Conservation (phyloP, 92 coral and sea anemone species). For the Pocillopora grandis region DNA sequence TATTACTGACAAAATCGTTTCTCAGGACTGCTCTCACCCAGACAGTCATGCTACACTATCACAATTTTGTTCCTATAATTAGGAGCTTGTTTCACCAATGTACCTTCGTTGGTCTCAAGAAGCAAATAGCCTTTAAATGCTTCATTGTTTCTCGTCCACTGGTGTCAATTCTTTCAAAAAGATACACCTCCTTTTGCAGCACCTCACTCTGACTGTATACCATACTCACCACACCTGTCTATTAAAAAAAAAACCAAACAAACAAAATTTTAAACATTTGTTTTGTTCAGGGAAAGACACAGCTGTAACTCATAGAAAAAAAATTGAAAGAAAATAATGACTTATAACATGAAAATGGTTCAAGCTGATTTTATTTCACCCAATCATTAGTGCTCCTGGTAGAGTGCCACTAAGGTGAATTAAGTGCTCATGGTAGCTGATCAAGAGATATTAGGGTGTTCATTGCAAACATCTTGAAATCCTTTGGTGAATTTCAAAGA, state of each 20-base stretch:
- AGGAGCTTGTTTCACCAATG: background rate
- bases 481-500: no score
- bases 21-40: no score
- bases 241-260: background rate
- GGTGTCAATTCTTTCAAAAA: constrained; percentile 92
- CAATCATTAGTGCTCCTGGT: no score
- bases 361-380: no score
- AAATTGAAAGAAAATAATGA: background rate
- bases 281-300: background rate
- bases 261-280: background rate
- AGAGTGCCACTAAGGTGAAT: no score
- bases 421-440: no score
- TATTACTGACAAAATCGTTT: no score
- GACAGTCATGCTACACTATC: no score
- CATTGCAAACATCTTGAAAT: no score
- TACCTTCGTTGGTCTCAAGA: constrained; percentile 93
- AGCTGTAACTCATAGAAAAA: background rate
- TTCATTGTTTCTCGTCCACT: constrained; percentile 95
- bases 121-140: constrained; percentile 93
- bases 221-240: constrained; percentile 99
- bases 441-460: no score
- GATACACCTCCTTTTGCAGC: constrained; percentile 93
- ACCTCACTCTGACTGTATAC: constrained; percentile 98
- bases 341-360: no score
- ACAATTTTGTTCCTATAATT: background rate